Percentiles rank a stretch among this genome's conserved stretches.
Conservation (phyloP, 1,140 invertebrate genomes). For the Megalopta genalis region DNA sequence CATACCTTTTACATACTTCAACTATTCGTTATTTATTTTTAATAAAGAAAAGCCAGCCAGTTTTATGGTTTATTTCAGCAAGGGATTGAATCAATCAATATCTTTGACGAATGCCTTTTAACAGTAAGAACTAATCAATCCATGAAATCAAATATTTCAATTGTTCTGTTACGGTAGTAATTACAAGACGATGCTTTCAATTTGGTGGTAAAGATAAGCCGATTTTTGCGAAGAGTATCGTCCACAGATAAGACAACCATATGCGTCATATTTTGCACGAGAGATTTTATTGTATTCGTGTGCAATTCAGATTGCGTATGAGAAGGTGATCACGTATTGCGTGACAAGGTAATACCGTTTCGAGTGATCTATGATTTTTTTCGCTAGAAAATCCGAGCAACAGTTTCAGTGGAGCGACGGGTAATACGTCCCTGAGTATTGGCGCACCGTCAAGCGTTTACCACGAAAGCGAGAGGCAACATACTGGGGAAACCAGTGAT, state of each 20-base stretch:
- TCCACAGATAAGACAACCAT: not conserved
- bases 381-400: not conserved
- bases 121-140: no score
- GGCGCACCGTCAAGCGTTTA: slow-evolving; percentile 40
- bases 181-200: not conserved
- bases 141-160: not conserved
- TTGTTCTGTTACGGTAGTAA: not conserved
- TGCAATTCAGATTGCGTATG: not conserved
- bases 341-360: no score
- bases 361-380: no score
- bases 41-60: no score
- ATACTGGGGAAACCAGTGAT: slow-evolving; percentile 52
- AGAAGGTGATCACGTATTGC: no score
- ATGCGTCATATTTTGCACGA: not conserved
- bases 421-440: slow-evolving; percentile 45
- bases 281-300: not conserved
- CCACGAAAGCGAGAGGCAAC: slow-evolving; percentile 45
- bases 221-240: not conserved
- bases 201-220: not conserved
- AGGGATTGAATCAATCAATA: no score
- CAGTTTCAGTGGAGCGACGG: not conserved
- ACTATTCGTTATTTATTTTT: no score
- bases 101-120: no score
- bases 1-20: no score
- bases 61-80: no score